Percentiles rank a stretch among this genome's conserved stretches.
Conservation (phyloP, 2,797 vertebrate genomes). For the Helostoma temminkii region DNA sequence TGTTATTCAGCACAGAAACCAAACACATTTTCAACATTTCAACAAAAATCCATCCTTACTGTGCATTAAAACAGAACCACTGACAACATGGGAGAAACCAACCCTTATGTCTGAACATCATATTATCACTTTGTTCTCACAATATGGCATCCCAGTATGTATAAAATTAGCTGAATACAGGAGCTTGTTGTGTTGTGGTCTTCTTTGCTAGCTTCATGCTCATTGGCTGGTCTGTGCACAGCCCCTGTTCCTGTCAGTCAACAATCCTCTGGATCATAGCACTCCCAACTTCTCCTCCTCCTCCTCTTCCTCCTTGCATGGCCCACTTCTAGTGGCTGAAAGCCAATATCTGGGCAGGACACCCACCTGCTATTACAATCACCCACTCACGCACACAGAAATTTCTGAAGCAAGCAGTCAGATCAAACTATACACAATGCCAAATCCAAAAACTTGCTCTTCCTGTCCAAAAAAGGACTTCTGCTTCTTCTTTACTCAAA, state of each 20-base stretch:
- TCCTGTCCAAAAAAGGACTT: constrained; percentile 20
- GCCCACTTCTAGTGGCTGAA: constrained; percentile 55
- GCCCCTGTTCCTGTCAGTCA: constrained; percentile 76
- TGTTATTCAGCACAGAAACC: constrained; percentile 39
- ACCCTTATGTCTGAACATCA: constrained; percentile 14
- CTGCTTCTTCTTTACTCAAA: constrained; percentile 14
- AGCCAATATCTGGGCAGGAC: constrained; percentile 77
- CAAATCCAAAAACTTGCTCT: constrained; percentile 24
- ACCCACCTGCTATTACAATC: constrained; percentile 43
- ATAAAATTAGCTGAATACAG: constrained; percentile 23
- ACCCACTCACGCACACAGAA: constrained; percentile 1
- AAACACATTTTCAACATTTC: constrained; percentile 27
- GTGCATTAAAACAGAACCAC: constrained; percentile 5
- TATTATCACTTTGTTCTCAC: constrained; percentile 48
- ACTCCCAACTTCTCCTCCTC: constrained; percentile 37
- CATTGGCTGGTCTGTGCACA: constrained; percentile 49
- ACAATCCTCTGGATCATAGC: constrained; percentile 44
- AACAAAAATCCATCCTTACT: constrained; percentile 17
- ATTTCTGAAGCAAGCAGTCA: constrained; percentile 16
- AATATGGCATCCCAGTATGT: constrained; percentile 8
- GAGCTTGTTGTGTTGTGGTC: constrained; percentile 30
- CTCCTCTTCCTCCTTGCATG: constrained; percentile 43
- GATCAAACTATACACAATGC: constrained; percentile 9
- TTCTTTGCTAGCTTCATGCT: constrained; percentile 43
- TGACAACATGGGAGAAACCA: constrained; percentile 17